phyloP scores from a whole-genome alignment of 1,140 invertebrate genomes.

The Arctopsyche grandis region DNA sequence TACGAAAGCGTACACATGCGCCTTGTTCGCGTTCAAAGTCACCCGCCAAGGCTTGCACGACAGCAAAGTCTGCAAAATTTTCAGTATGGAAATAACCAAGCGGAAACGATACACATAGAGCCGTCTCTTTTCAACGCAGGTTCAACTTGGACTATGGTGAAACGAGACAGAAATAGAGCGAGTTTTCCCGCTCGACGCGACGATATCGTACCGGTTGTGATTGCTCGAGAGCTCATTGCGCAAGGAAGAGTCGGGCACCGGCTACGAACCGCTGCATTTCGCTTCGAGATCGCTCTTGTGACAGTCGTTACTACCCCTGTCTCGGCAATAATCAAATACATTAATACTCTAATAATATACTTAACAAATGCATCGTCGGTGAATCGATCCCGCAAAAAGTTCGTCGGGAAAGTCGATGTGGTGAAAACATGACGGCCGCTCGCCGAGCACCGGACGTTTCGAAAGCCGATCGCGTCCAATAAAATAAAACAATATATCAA shows the following conservation, averaged over 20 bases:
- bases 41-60: slow-evolving; percentile 31
- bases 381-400: not conserved
- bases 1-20: not conserved
- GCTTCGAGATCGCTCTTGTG: slow-evolving; percentile 26
- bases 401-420: not conserved
- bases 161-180: slow-evolving; percentile 11
- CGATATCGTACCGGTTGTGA: slow-evolving; percentile 21
- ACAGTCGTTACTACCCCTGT: slow-evolving; percentile 35
- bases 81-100: slow-evolving; percentile 1
- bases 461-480: too few species aligned
- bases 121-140: not conserved
- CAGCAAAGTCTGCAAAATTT: slow-evolving; percentile 45
- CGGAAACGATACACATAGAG: not conserved
- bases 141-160: not conserved
- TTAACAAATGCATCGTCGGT: not conserved
- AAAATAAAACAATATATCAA: not conserved
- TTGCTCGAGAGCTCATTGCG: slow-evolving; percentile 41
- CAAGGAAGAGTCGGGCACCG: slow-evolving; percentile 41
- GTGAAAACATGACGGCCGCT: not conserved
- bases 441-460: not conserved
- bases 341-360: not conserved
- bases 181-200: not conserved
- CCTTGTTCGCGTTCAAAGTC: slow-evolving; percentile 29
- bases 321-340: not conserved
- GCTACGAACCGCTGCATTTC: slow-evolving; percentile 21